Evolutionary conservation across 2,888 invertebrate genomes (phyloP).

Genomic region (Oxytorus armatus): DNA sequence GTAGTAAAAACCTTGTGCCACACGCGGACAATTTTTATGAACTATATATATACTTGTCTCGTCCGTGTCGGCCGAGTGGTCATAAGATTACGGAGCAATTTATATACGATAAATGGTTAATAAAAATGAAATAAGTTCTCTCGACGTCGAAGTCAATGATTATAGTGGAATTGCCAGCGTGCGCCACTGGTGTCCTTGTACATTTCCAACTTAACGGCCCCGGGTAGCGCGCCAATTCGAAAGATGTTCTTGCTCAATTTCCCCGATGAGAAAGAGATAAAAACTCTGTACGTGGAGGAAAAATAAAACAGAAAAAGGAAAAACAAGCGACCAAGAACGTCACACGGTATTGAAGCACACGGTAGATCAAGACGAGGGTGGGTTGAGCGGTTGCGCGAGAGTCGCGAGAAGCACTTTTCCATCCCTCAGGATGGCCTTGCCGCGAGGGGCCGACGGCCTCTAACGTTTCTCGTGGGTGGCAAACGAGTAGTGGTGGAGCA

Average conservation of each 20-base stretch:
- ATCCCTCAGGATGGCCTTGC: conserved; percentile 61
- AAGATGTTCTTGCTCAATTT: conserved; percentile 31
- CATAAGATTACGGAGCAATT: conserved; percentile 40
- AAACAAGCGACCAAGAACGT: conserved; percentile 50
- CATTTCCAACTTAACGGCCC: too few species aligned
- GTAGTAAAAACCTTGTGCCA: conserved; percentile 14
- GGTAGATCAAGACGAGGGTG: conserved; percentile 23
- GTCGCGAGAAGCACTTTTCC: conserved; percentile 54
- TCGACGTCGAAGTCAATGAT: conserved; percentile 11
- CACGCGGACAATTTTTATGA: conserved; percentile 1
- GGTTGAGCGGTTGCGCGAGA: conserved; percentile 9
- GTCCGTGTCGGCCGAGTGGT: conserved; percentile 16
- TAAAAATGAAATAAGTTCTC: conserved; percentile 20
- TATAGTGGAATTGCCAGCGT: too few species aligned
- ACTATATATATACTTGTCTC: conserved; percentile 27
- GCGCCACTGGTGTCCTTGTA: too few species aligned
- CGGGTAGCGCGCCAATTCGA: too few species aligned
- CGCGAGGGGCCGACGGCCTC: conserved; percentile 66
- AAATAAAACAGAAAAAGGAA: too few species aligned
- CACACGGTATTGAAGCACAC: conserved; percentile 48
- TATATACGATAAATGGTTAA: conserved; percentile 11
- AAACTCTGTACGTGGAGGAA: conserved; percentile 11
- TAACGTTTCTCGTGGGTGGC: conserved; percentile 54
- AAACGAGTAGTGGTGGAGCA: conserved; percentile 30
- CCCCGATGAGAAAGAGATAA: neutral